Evolutionary conservation across 2,797 vertebrate species (phyloP), one percentile per base, ranked within the genome.

Genomic region (Chloroceryle amazona): DNA sequence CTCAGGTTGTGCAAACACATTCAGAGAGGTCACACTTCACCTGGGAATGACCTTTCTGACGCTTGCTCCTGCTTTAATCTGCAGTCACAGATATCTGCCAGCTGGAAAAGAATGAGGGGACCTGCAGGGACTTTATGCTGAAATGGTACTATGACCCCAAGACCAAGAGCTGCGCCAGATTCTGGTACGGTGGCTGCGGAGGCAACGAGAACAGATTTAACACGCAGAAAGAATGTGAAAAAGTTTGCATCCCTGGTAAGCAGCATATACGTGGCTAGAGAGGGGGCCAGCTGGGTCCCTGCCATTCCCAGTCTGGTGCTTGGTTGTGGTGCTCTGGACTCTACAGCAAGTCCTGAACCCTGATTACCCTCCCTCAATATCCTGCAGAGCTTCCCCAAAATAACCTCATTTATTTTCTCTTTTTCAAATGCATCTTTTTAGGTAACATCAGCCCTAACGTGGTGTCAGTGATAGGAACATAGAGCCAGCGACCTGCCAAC

Each of bases 151-250:
- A 98, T 0, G 99, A 99, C n/a, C 22, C 93, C 1, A 2, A 96
- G 20, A 99, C 97, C 72, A 98, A 97, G 93, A 98, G 97, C 94
- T 99, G 99, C 1, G 96, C 97, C 2, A 98, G 99, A 44, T 99
- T 99, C 98, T 99, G 99, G 99, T 99, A 99, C 0, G 98, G 99
- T 11, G 98, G 99, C 90, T 99, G 99, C 1, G 98, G 98, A 1
- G 99, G 99, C 44, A 99, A 99, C 11, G 98, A 98, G 86, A 99
- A 99, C 96, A 98, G 98, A 95, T 99, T 99, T 31, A 62, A 98
- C 42, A 98, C 99, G 0, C 98, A 99, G 90, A 98, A 98, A 78
- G 98, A 99, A 96, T 99, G 99, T 97, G 97, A 98, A 96, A 98
- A 97, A 68, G 80, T 98, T 58, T 99, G 99, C 94, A 57, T 95